Base-by-base conservation (phyloP, 2,113 vertebrate genomes). In the Spea bombifrons region DNA sequence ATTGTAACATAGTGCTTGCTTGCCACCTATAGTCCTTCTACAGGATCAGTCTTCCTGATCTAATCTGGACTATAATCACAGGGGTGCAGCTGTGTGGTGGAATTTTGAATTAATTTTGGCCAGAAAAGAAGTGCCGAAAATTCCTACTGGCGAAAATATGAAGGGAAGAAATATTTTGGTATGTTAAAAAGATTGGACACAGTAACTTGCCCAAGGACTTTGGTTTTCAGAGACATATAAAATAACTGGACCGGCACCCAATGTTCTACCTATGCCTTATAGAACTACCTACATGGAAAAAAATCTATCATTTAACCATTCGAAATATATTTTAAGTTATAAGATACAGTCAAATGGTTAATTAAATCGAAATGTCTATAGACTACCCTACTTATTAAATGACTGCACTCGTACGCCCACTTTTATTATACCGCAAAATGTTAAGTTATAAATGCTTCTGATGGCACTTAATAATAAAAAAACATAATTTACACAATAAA, bases 11-110 rank as follows among this genome's bases (percentile, higher is more conserved):
- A 79, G 77, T 10, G 70, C 77, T 79, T 73, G 77, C 77, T 79
- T 79, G 77, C 77, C 77, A 79, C 77, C 77, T 79, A 79, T 79
- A 73, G 77, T 79, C 77, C 70, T 79, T 73, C 57, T 47, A 66
- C 63, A 79, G 77, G 70, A 79, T 79, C 77, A 79, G 70, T 17
- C 59, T 79, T 70, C 52, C 10, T 73, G 70, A 79, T 67, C 73
- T 73, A 67, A 79, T 73, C 77, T 63, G 67, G 63, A 67, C 77
- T 66, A 70, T 7, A 79, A 73, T 66, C 71, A 47, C 77, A 71
- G 77, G 70, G 70, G 68, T 71, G 57, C 77, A 79, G 77, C 63
- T 67, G 76, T 53, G 64, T 47, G 30, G 63, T 71, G 63, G 77
- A 57, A 73, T 79, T 76, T 65, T 71, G 48, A 63, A 70, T 48